phyloP scores from a whole-genome alignment of 2,797 vertebrate species.

The Leptoclinus maculatus region DNA sequence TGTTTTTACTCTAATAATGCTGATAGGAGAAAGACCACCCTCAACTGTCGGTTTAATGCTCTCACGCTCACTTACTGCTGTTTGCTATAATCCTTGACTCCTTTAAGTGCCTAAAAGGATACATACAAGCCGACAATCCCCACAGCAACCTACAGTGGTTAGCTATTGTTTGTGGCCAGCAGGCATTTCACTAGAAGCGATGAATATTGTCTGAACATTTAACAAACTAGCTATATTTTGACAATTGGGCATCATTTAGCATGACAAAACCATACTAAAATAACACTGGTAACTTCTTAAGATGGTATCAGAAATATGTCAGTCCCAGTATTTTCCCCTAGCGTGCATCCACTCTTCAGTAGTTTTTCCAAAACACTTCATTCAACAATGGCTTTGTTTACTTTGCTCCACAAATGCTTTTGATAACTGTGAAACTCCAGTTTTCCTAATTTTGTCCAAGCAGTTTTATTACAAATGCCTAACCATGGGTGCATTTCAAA shows the following conservation, averaged over 20 bases:
- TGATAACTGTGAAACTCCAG: constrained; percentile 45
- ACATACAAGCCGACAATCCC: constrained; percentile 1
- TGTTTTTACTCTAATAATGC: constrained; percentile 37
- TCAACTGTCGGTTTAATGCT: constrained; percentile 4
- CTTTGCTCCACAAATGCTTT: constrained; percentile 10
- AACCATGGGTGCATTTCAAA: constrained; percentile 52
- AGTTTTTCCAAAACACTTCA: not conserved
- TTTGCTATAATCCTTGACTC: not conserved
- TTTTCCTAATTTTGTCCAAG: constrained; percentile 36
- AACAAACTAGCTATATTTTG: not conserved
- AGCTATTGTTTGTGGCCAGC: not conserved
- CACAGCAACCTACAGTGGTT: not conserved
- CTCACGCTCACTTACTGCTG: constrained; percentile 15
- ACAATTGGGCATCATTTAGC: not conserved
- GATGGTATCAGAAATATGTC: not conserved
- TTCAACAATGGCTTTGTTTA: constrained; percentile 9
- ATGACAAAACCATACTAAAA: not conserved
- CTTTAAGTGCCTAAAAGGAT: not conserved
- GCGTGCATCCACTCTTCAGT: not conserved
- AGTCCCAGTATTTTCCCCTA: not conserved
- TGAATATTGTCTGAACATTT: not conserved
- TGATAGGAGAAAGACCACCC: constrained; percentile 49
- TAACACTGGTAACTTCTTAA: not conserved
- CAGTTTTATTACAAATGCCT: constrained; percentile 50
- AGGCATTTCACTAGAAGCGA: not conserved